Evolutionary conservation across 2,888 invertebrate genomes (phyloP).

Genomic region (Zelleria hepariella): DNA sequence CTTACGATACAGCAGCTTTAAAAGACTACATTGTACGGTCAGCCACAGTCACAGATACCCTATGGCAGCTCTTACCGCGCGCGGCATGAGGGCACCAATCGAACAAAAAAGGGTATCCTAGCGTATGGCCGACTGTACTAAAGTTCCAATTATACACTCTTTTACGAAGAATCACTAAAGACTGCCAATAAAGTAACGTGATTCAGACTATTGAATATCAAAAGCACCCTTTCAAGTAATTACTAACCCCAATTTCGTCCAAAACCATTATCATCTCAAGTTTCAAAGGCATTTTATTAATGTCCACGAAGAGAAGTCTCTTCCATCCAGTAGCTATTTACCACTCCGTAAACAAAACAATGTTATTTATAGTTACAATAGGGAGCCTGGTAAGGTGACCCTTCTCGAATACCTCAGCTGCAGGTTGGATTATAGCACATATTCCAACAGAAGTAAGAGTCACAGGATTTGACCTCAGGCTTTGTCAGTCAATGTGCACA

Average conservation of each 20-base stretch:
- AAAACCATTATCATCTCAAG: neutral
- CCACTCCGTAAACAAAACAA: conserved; percentile 3
- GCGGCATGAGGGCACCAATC: too few relatives aligned
- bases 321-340: neutral
- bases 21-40: neutral
- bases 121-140: too few relatives aligned
- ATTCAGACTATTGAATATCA: neutral
- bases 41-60: too few relatives aligned
- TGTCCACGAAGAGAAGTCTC: neutral
- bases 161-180: neutral
- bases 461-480: neutral
- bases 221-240: neutral
- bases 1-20: neutral
- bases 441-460: neutral
- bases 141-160: too few relatives aligned
- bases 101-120: too few relatives aligned
- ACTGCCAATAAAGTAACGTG: neutral
- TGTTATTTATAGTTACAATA: neutral
- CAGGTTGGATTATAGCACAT: neutral
- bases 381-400: conserved; percentile 1
- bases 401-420: neutral
- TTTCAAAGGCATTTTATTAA: conserved; percentile 4
- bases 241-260: neutral
- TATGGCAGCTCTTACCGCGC: too few relatives aligned
- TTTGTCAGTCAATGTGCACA: too few relatives aligned